Evolutionary conservation across 2,797 vertebrate species (phyloP).

Genomic region (Chrysocyon brachyurus): DNA sequence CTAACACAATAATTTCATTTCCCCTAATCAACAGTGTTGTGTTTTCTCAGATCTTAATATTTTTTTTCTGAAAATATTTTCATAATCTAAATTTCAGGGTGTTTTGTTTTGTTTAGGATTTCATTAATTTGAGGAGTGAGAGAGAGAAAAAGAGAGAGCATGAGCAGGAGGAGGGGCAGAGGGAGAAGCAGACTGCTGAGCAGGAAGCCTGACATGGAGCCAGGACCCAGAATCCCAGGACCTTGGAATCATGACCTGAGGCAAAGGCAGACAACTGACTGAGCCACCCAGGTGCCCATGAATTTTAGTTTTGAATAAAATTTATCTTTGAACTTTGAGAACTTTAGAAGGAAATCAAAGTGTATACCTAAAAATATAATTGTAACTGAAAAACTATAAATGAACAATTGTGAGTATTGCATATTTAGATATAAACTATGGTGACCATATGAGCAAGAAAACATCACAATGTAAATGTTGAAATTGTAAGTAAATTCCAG

Average conservation of each 20-base stretch:
- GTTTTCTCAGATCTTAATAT: background rate
- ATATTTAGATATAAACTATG: background rate
- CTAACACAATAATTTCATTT: background rate
- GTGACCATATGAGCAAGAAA: background rate
- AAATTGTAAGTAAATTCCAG: background rate
- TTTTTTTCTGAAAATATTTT: background rate
- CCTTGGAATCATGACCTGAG: too few species aligned
- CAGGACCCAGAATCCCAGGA: too few species aligned
- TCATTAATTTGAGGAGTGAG: too few species aligned
- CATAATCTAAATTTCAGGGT: background rate
- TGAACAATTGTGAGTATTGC: background rate
- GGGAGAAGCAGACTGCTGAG: too few species aligned
- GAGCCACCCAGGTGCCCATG: too few species aligned
- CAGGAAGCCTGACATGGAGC: too few species aligned
- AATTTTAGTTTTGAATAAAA: background rate
- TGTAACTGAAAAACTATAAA: background rate
- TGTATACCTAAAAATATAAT: background rate
- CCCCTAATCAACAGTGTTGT: background rate
- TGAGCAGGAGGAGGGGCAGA: too few species aligned
- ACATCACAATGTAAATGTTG: background rate
- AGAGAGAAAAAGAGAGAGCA: too few species aligned
- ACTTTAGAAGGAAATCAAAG: background rate
- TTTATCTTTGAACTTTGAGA: background rate
- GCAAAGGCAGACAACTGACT: too few species aligned
- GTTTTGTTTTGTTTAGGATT: too few species aligned